Percentiles rank a stretch among this genome's conserved stretches.
These are phyloP conservation scores for Syngnathus typhle DNA, from an alignment of 2,113 vertebrate genomes.

Conservation along the genomic window DNA sequence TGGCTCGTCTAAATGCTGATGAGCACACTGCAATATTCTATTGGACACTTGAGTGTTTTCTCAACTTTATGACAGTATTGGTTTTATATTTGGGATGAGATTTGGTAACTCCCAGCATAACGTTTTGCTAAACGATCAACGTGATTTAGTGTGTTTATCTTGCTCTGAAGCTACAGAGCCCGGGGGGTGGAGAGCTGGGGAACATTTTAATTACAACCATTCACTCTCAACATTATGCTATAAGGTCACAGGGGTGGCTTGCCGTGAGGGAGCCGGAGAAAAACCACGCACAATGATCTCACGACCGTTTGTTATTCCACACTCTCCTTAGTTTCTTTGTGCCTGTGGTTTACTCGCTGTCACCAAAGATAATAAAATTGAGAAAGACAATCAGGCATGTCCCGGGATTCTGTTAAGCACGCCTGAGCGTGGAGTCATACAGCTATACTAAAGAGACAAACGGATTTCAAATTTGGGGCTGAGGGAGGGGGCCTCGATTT, in stretches of 20 bases:
- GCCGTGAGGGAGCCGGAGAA: slow-evolving; percentile 32
- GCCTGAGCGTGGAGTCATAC: slow-evolving; percentile 4
- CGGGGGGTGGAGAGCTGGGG: slow-evolving; percentile 34
- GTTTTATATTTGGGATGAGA: slow-evolving; percentile 31
- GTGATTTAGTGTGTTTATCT: slow-evolving; percentile 50
- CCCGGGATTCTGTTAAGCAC: not conserved
- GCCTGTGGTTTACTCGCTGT: not conserved
- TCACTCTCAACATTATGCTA: slow-evolving; percentile 61
- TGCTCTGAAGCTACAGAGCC: slow-evolving; percentile 26
- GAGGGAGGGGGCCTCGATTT: slow-evolving; percentile 21
- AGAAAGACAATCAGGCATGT: slow-evolving; percentile 9
- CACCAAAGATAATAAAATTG: slow-evolving; percentile 9
- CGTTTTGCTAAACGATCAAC: slow-evolving; percentile 28
- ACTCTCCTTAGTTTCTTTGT: slow-evolving; percentile 1
- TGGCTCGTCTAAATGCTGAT: slow-evolving; percentile 11
- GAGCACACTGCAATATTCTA: slow-evolving; percentile 27
- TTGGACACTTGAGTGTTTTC: slow-evolving; percentile 24
- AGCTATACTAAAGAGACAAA: slow-evolving; percentile 8
- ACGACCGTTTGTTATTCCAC: slow-evolving; percentile 26
- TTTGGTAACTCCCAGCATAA: slow-evolving; percentile 23
- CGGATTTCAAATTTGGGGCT: slow-evolving; percentile 14
- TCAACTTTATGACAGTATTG: slow-evolving; percentile 26
- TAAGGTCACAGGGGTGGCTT: slow-evolving; percentile 40
- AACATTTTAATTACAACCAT: slow-evolving; percentile 63
- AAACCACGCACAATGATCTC: slow-evolving; percentile 21